Evolutionary conservation across 2,888 invertebrate genomes (phyloP).

Genomic region (Deroplatys truncata): DNA sequence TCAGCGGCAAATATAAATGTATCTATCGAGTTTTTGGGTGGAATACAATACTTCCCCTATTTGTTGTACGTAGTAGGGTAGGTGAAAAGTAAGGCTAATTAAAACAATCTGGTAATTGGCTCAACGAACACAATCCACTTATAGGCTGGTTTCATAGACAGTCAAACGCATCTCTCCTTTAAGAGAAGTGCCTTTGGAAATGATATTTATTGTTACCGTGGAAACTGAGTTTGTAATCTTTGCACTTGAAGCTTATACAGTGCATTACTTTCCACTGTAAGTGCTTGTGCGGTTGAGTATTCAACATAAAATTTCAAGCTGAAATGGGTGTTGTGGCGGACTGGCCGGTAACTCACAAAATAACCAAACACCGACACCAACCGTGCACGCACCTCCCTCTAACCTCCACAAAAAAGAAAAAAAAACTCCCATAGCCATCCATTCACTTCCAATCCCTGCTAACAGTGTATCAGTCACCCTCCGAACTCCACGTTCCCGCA

Average conservation of each 20-base stretch:
- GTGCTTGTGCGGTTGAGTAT: neutral
- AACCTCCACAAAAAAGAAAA: neutral
- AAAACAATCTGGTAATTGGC: no score
- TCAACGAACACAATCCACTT: no score
- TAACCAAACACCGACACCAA: neutral
- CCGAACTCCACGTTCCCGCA: neutral
- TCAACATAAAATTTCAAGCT: neutral
- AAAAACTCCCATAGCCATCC: neutral
- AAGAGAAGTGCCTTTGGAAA: no score
- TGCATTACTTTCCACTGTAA: neutral
- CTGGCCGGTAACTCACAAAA: slow-evolving; percentile 3
- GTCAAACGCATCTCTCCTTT: no score
- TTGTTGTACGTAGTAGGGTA: no score
- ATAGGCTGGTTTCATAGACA: no score
- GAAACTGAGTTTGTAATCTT: no score
- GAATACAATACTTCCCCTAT: no score
- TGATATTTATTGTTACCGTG: no score
- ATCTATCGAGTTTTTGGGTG: no score
- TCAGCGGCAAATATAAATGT: no score
- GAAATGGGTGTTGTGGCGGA: neutral
- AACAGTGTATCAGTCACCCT: slow-evolving; percentile 16
- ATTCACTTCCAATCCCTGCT: slow-evolving; percentile 15
- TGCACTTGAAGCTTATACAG: neutral
- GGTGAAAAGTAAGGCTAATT: no score
- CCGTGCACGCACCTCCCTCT: neutral